Evolutionary conservation across 2,888 invertebrate species (phyloP).

Genomic region (Drosophila pseudotalamancana): DNA sequence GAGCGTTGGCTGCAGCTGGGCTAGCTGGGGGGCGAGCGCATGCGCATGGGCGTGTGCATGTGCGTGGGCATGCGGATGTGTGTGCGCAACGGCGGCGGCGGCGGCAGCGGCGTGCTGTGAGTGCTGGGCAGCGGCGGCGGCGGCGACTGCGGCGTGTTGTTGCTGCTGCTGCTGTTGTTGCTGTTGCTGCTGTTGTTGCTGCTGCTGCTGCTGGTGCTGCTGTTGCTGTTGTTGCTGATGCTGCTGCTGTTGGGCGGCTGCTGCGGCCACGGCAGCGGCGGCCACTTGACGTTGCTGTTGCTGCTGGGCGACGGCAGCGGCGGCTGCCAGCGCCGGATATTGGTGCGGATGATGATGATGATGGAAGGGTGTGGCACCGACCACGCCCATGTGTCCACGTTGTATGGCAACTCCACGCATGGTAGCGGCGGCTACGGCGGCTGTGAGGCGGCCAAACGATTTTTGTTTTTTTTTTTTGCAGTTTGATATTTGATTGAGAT

Average conservation of each 20-base stretch:
- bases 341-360: slow-evolving; percentile 76
- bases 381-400: slow-evolving; percentile 88
- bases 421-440: slow-evolving; percentile 87
- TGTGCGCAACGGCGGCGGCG: slow-evolving; percentile 65
- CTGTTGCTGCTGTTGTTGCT: slow-evolving; percentile 73
- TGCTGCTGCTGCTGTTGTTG: slow-evolving; percentile 61
- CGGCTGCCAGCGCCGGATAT: slow-evolving; percentile 87
- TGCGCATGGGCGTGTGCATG: slow-evolving; percentile 66
- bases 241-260: slow-evolving; percentile 83
- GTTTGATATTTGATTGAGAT: slow-evolving; percentile 37
- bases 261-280: slow-evolving; percentile 87
- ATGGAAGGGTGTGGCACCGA: slow-evolving; percentile 84
- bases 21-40: slow-evolving; percentile 66
- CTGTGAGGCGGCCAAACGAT: slow-evolving; percentile 67
- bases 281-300: slow-evolving; percentile 84
- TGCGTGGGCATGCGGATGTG: slow-evolving; percentile 62
- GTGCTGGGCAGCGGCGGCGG: slow-evolving; percentile 63
- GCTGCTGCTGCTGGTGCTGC: slow-evolving; percentile 68
- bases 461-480: slow-evolving; percentile 45
- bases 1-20: slow-evolving; percentile 64
- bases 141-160: slow-evolving; percentile 58
- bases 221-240: slow-evolving; percentile 86
- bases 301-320: slow-evolving; percentile 86
- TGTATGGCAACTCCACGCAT: slow-evolving; percentile 94
- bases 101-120: slow-evolving; percentile 66